These are phyloP conservation scores for Corythaeola cristata DNA, from an alignment of 2,113 vertebrate species.

Conservation along the genomic window DNA sequence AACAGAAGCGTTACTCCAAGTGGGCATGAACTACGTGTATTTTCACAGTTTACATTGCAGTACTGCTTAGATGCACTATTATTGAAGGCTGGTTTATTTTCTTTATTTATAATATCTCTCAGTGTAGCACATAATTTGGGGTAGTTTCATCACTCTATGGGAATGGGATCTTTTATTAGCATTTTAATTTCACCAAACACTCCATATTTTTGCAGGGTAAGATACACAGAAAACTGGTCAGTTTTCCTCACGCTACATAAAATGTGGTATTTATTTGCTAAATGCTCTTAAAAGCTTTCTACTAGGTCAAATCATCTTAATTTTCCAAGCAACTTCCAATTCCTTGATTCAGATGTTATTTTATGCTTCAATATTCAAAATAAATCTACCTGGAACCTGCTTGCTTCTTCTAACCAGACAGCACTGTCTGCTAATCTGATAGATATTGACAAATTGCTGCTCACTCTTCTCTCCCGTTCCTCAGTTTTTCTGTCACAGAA, in stretches of 20 bases:
- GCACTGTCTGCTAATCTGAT: background rate
- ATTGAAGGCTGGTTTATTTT: background rate
- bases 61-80: background rate
- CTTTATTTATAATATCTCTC: background rate
- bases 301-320: background rate
- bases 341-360: background rate
- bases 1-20: background rate
- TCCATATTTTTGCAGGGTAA: background rate
- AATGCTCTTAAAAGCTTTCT: background rate
- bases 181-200: background rate
- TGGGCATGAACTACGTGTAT: accelerated
- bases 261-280: background rate
- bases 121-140: background rate
- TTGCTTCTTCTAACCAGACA: background rate
- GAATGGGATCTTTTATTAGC: background rate
- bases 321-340: background rate
- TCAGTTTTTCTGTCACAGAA: background rate
- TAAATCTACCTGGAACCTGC: background rate
- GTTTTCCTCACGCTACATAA: background rate
- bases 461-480: background rate
- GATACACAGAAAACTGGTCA: background rate
- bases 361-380: background rate
- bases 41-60: background rate
- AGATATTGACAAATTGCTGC: background rate
- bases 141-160: background rate